A percentile compares a stretch with the other conserved stretches of the same genome.
phyloP scores from a whole-genome alignment of 2,888 invertebrate genomes.

The Drosophila demipolita region DNA sequence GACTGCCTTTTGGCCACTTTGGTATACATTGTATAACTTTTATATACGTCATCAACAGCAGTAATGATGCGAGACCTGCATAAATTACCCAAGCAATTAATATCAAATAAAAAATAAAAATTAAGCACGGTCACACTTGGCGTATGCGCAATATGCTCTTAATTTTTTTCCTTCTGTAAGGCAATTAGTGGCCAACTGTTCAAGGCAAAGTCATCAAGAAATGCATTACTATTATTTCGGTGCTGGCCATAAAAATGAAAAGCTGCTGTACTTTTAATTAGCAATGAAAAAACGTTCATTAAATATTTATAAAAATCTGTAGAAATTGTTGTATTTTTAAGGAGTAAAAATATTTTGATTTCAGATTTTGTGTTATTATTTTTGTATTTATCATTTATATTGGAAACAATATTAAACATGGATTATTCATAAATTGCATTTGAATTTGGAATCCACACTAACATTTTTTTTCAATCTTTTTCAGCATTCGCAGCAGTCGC shows the following conservation, averaged over 20 bases:
- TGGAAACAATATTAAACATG: background rate
- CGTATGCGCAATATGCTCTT: slow-evolving; percentile 38
- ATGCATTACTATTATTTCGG: slow-evolving; percentile 16
- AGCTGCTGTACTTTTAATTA: slow-evolving; percentile 20
- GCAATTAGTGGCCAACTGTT: slow-evolving; percentile 29
- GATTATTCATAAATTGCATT: background rate
- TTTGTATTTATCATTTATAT: background rate
- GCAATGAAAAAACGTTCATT: background rate
- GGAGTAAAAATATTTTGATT: background rate
- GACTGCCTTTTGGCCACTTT: slow-evolving; percentile 23
- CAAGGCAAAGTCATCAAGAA: slow-evolving; percentile 8
- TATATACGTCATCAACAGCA: slow-evolving; percentile 5
- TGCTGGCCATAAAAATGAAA: slow-evolving; percentile 28
- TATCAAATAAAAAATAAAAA: slow-evolving; percentile 23
- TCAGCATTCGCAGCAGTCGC: slow-evolving; percentile 85
- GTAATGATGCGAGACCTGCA: slow-evolving; percentile 10
- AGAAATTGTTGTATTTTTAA: background rate
- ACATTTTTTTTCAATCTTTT: background rate
- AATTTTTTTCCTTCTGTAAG: slow-evolving; percentile 13
- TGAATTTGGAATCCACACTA: background rate
- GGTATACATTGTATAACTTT: slow-evolving; percentile 12
- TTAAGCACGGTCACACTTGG: slow-evolving; percentile 25
- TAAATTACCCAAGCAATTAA: slow-evolving; percentile 47
- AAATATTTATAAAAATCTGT: background rate
- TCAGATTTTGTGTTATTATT: background rate